These are phyloP conservation scores for Boloria selene DNA, from an alignment of 2,888 invertebrate genomes.

Conservation along the genomic window DNA sequence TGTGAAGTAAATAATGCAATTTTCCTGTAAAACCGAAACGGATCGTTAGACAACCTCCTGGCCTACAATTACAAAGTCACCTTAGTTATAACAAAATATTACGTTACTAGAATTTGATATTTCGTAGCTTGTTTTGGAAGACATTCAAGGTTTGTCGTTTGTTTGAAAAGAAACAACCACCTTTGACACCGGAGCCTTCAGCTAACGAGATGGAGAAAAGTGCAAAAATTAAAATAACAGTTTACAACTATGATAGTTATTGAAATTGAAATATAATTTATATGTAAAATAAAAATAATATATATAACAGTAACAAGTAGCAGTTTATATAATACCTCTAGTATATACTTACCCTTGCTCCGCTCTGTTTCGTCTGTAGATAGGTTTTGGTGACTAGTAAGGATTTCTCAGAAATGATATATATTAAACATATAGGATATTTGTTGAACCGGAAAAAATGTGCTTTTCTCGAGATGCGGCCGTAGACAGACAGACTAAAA, in stretches of 20 bases:
- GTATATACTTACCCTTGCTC: no score
- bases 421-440: no score
- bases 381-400: no score
- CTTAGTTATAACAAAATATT: constrained; percentile 13
- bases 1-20: neutral
- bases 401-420: no score
- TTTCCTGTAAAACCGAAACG: neutral
- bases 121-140: constrained; percentile 21
- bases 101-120: constrained; percentile 22
- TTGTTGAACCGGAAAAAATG: no score
- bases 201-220: constrained; percentile 14
- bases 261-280: no score
- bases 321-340: no score
- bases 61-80: constrained; percentile 3
- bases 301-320: no score
- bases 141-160: constrained; percentile 24
- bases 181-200: constrained; percentile 28
- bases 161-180: constrained; percentile 12
- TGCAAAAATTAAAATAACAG: neutral
- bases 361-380: no score
- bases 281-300: no score
- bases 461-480: no score
- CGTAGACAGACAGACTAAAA: no score
- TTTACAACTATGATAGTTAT: neutral
- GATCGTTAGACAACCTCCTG: neutral